These are phyloP conservation scores for Pardosa pseudoannulata DNA, from an alignment of 2,888 invertebrate genomes.

Conservation along the genomic window DNA sequence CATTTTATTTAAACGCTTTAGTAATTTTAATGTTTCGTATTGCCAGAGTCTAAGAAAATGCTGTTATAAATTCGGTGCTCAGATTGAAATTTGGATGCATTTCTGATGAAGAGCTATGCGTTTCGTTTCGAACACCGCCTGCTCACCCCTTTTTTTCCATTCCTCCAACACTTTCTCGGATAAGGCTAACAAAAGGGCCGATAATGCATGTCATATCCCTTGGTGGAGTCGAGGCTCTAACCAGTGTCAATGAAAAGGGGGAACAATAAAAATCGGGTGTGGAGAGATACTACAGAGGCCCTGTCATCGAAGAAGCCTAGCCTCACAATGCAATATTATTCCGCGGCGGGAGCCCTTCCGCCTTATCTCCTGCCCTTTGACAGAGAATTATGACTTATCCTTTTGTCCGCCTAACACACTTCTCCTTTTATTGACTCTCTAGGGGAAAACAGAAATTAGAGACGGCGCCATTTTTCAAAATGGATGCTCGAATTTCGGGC, in stretches of 20 bases:
- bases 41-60: too few relatives aligned
- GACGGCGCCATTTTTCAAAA: constrained; percentile 48
- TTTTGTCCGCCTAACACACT: constrained; percentile 34
- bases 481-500: neutral
- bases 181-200: constrained; percentile 26
- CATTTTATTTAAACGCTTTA: too few relatives aligned
- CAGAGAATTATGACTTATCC: constrained; percentile 70
- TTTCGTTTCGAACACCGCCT: too few relatives aligned
- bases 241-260: constrained; percentile 57
- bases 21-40: too few relatives aligned
- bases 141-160: too few relatives aligned
- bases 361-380: constrained; percentile 70
- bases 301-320: constrained; percentile 59
- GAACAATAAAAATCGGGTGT: constrained; percentile 43
- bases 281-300: constrained; percentile 32
- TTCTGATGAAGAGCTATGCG: too few relatives aligned
- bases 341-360: constrained; percentile 15
- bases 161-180: neutral
- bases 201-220: constrained; percentile 54
- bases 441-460: constrained; percentile 44
- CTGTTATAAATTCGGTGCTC: too few relatives aligned
- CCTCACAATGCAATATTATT: constrained; percentile 45
- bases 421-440: constrained; percentile 64
- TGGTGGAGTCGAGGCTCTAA: constrained; percentile 52
- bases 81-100: too few relatives aligned